Evolutionary conservation across 2,113 vertebrate species (phyloP), one percentile per base, ranked within the genome.

Genomic region (Plecotus auritus): DNA sequence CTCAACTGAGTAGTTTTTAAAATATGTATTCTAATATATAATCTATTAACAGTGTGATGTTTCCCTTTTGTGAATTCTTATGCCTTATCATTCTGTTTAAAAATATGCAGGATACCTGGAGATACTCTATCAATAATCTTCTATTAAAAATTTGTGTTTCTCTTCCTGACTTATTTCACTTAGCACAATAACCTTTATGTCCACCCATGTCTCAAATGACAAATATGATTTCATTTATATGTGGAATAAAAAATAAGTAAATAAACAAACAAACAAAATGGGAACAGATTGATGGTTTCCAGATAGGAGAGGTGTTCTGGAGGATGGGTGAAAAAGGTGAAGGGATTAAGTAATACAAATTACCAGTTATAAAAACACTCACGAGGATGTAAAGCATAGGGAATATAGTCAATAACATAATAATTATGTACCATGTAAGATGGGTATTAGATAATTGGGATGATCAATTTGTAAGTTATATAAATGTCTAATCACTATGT

Each of bases 61-160:
- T 95, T 87, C 16, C 37, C 5, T 89, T 80, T 77, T 95, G 10
- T 96, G 28, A 95, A 80, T 93, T 88, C 40, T 49, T 51, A 30
- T 42, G 30, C n/a, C 12, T 94, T 92, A 12, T 45, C 5, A 56
- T 47, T 95, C 40, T 18, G n/a, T 42, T 89, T 88, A 37, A 89
- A 90, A 87, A 61, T 76, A 37, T n/a, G 37, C 13, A 77, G 10
- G 10, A 76, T 72, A 81, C 9, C 49, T 64, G 59, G 30, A 95
- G 42, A 91, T 88, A 81, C 5, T 80, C 49, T 54, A 74, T 54
- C 42, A 72, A 54, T 76, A 91, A 91, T 67, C 35, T 74, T 76
- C n/a, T 9, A 26, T 72, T 87, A 59, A 83, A 87, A 82, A 20
- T 81, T 40, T 81, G n/a, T 81, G 13, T 40, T 81, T 59, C 22